Percentiles rank a stretch among this genome's conserved stretches.
Conservation (phyloP, 2,113 vertebrate species). For the Phoxinus phoxinus region DNA sequence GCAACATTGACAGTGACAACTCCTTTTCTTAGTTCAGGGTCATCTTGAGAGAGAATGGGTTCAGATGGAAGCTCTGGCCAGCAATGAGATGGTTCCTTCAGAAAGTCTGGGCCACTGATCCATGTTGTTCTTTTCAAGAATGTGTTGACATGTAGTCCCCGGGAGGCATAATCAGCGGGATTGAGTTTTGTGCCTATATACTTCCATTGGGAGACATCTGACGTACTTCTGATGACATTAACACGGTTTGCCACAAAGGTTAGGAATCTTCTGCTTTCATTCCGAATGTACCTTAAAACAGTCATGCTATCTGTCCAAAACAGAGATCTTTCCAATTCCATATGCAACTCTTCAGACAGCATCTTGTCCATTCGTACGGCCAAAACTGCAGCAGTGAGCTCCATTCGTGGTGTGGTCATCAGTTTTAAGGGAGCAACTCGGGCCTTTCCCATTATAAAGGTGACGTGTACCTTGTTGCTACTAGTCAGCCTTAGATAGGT, state of each 20-base stretch:
- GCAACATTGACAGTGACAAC: too few relatives aligned
- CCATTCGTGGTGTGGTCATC: background rate
- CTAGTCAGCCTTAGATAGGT: constrained; percentile 15
- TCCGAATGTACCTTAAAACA: constrained; percentile 32
- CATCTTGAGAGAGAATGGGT: too few relatives aligned
- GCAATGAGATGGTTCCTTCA: too few relatives aligned
- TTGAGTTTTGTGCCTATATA: too few relatives aligned
- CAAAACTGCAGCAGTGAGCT: constrained; percentile 11
- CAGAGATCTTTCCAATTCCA: background rate
- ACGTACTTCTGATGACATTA: constrained; percentile 2
- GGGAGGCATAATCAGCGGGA: too few relatives aligned
- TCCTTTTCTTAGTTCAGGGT: too few relatives aligned
- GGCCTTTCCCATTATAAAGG: constrained; percentile 43
- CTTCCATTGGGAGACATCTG: too few relatives aligned
- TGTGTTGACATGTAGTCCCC: too few relatives aligned
- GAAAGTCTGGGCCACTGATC: too few relatives aligned
- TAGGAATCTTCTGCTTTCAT: constrained; percentile 22
- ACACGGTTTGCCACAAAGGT: constrained; percentile 31
- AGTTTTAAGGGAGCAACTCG: background rate
- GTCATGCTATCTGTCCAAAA: constrained; percentile 44
- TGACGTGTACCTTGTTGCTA: background rate
- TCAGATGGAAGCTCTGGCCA: too few relatives aligned
- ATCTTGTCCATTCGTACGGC: constrained; percentile 35
- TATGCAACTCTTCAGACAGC: constrained; percentile 23
- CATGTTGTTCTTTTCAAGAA: too few relatives aligned